Evolutionary conservation across 2,113 vertebrate species (phyloP), one percentile per base, ranked within the genome.

Genomic region (Hepsetus odoe): DNA sequence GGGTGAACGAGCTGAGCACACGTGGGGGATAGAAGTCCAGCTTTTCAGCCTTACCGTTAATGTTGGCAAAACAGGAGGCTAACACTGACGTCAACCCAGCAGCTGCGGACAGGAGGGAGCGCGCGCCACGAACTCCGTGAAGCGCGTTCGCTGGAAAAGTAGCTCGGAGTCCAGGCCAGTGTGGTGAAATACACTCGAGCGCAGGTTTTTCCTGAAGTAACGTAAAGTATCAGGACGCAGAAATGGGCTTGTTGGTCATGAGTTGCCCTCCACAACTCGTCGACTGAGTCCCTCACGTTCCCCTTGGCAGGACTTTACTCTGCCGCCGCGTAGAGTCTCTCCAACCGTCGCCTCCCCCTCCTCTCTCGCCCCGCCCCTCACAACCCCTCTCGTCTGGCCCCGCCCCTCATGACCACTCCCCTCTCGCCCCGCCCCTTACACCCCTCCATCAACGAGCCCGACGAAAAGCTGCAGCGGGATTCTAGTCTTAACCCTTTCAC

Each of bases 291-390:
- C n/a, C 20, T 24, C 42, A 16, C 26, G 30, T 56, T 74, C 35
- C 18, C 16, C 55, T 58, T 44, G 35, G 56, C 72, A 74, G 56
- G 26, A 38, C 2, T 62, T 46, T 32, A 22, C 72, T 53, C 53
- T 35, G 13, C 26, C 38, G 59, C 59, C 30, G 44, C 71, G 59
- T 35, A n/a, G 35, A 42, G 46, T 51, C 53, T 20, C 55, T 40
- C 13, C 12, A 61, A 35, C 53, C 28, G 33, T 22, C 1, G 1
- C 46, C 46, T 20, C 18, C 16, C 12, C 55, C 10, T 59, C 20
- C 32, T 59, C 71, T 55, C 71, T 73, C 71, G 53, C 42, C 40
- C 71, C 55, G n/a, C 35, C 35, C 24, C 53, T 26, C 14, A 49
- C 46, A 16, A 46, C 44, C 44, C 1, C 18, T 10, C n/a, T n/a